Conservation (phyloP, 2,113 vertebrate species). For the Xenopus tropicalis region DNA sequence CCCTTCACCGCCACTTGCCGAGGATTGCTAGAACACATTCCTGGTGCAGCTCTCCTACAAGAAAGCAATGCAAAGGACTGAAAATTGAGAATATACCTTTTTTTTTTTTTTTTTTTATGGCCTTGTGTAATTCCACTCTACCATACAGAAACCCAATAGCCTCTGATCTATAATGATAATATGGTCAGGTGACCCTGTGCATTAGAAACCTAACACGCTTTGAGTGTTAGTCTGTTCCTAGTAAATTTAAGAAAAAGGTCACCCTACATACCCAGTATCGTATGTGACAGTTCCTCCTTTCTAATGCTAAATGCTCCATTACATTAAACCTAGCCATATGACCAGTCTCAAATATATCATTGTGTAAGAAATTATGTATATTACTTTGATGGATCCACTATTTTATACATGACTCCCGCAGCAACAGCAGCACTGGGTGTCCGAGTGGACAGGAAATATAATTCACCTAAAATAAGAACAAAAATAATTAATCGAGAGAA, state of each 20-base stretch:
- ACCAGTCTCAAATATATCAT: too few species aligned
- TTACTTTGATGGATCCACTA: conserved; percentile 76
- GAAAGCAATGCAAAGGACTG: neutral
- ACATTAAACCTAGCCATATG: too few species aligned
- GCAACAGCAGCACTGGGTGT: conserved; percentile 62
- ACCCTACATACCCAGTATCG: too few species aligned
- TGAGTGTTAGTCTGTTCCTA: too few species aligned
- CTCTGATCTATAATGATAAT: too few species aligned
- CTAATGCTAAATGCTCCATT: too few species aligned
- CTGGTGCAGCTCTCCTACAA: conserved; percentile 66
- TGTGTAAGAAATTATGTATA: neutral
- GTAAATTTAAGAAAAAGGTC: too few species aligned
- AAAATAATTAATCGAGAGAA: neutral
- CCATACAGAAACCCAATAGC: too few species aligned
- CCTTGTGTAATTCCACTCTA: too few species aligned
- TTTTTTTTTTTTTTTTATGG: too few species aligned
- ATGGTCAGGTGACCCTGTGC: neutral
- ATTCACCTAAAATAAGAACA: conserved; percentile 58
- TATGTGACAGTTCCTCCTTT: too few species aligned
- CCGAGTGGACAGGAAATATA: conserved; percentile 73
- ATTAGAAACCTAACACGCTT: neutral
- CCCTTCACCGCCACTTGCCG: conserved; percentile 64
- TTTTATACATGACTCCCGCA: conserved; percentile 69
- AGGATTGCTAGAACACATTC: conserved; percentile 65
- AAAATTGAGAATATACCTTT: neutral